Evolutionary conservation across 1,140 invertebrate species (phyloP).

Genomic region (Cyphomyrmex costatus): DNA sequence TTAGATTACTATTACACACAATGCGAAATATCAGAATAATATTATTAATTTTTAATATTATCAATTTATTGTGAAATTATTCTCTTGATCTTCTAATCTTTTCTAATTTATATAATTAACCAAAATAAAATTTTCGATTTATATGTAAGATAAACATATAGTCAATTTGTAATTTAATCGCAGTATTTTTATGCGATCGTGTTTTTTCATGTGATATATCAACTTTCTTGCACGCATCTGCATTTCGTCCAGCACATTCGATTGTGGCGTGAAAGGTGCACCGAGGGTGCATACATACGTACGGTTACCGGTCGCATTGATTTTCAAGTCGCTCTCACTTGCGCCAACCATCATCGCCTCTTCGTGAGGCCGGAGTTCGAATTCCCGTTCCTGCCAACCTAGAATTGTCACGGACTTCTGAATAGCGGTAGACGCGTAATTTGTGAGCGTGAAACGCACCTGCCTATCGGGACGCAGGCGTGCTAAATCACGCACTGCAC

Average conservation of each 20-base stretch:
- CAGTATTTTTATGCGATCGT: constrained; percentile 25
- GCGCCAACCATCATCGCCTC: background rate
- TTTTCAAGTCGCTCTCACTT: constrained; percentile 63
- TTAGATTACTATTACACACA: background rate
- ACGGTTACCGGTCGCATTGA: constrained; percentile 67
- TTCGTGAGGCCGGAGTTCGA: constrained; percentile 14
- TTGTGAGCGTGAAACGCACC: constrained; percentile 74
- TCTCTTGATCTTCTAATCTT: background rate
- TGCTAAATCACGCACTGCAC: constrained; percentile 49
- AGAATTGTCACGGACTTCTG: constrained; percentile 74
- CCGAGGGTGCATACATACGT: constrained; percentile 26
- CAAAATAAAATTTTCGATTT: background rate
- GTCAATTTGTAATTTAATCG: constrained; percentile 46
- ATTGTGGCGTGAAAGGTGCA: background rate
- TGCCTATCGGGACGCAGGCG: constrained; percentile 64
- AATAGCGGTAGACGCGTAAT: constrained; percentile 75
- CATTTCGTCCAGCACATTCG: constrained; percentile 7
- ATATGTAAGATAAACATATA: background rate
- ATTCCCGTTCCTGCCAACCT: constrained; percentile 21
- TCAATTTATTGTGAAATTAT: background rate
- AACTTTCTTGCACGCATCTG: constrained; percentile 34
- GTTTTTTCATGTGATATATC: background rate
- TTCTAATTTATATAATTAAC: background rate
- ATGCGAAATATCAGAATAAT: background rate
- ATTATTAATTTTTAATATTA: background rate